Evolutionary conservation across 2,797 vertebrate species (phyloP), one percentile per base, ranked within the genome.

Genomic region (Labroides dimidiatus): DNA sequence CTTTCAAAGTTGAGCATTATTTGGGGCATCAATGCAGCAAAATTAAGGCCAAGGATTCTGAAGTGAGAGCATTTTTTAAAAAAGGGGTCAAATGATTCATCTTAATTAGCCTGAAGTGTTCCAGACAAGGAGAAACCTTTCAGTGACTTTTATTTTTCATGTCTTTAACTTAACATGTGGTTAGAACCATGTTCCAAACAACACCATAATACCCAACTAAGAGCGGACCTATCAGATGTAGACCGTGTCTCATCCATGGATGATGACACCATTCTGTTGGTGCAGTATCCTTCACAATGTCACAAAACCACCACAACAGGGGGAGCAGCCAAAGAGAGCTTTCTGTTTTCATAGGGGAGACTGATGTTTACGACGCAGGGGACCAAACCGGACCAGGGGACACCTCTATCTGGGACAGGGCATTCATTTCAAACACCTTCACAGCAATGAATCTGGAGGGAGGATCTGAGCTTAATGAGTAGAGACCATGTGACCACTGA

Each of bases 391-490:
- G 78, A 88, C 78, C 77, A 75, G 64, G 89, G 86, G 84, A 92
- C 86, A 69, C 89, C 77, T 82, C 69, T 91, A 92, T 90, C 87
- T 91, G 84, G 91, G 87, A 85, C 92, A 90, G 85, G 78, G 68
- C 87, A 88, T 92, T 79, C 81, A 85, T 90, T 90, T 87, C 70
- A 75, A 57, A 85, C 56, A 88, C 78, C 44, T 77, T 67, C 55
- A 71, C 77, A 74, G 19, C 85, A 87, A 91, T 86, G 90, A 91
- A 91, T 88, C 90, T 87, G 75, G 54, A 15, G 87, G 82, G 91
- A 92, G 57, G 72, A 85, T 74, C 90, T 87, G 76, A 82, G 81
- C 86, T 71, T 92, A 90, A 94, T 90, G 90, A 92, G 90, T 78
- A 68, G 79, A 64, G 53, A 76, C 73, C 84, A 86, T 47, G 76